A percentile compares a stretch with the other conserved stretches of the same genome.
phyloP scores from a whole-genome alignment of 2,888 invertebrate genomes.

The Drosophila falleni region DNA sequence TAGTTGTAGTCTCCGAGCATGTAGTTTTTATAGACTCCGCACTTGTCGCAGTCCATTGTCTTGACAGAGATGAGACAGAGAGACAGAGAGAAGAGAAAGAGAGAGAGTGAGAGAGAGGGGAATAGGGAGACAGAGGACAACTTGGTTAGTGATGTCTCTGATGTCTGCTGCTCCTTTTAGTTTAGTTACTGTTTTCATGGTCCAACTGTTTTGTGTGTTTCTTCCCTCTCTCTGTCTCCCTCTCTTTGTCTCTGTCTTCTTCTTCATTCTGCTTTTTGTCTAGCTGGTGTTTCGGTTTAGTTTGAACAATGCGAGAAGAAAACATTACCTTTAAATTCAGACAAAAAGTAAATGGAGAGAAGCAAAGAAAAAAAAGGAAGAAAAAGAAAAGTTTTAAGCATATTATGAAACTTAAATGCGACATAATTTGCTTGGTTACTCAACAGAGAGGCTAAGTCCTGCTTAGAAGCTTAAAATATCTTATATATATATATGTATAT shows the following conservation, averaged over 20 bases:
- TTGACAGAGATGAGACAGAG: constrained; percentile 40
- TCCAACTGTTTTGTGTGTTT: constrained; percentile 57
- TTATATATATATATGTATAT: constrained; percentile 16
- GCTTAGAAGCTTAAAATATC: constrained; percentile 61
- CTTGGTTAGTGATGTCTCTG: constrained; percentile 55
- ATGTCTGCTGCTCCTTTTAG: constrained; percentile 57
- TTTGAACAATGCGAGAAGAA: constrained; percentile 53
- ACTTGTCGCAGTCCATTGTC: constrained; percentile 77
- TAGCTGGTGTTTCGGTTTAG: constrained; percentile 59
- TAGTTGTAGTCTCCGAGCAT: constrained; percentile 35
- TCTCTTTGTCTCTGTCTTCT: constrained; percentile 1
- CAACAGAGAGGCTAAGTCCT: constrained; percentile 50
- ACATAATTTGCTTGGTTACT: constrained; percentile 70
- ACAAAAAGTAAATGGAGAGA: constrained; percentile 13
- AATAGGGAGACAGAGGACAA: constrained; percentile 29
- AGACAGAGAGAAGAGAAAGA: not conserved
- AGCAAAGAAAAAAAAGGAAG: constrained; percentile 6
- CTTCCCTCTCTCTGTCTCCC: no score
- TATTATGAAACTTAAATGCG: constrained; percentile 77
- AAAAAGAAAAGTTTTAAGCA: constrained; percentile 61
- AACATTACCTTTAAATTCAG: constrained; percentile 57
- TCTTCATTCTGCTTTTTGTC: constrained; percentile 26
- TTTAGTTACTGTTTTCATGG: constrained; percentile 66
- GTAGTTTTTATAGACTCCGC: constrained; percentile 75
- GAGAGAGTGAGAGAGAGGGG: not conserved